These are phyloP conservation scores for Linnaemya tessellans DNA, from an alignment of 2,888 invertebrate species.

Conservation along the genomic window DNA sequence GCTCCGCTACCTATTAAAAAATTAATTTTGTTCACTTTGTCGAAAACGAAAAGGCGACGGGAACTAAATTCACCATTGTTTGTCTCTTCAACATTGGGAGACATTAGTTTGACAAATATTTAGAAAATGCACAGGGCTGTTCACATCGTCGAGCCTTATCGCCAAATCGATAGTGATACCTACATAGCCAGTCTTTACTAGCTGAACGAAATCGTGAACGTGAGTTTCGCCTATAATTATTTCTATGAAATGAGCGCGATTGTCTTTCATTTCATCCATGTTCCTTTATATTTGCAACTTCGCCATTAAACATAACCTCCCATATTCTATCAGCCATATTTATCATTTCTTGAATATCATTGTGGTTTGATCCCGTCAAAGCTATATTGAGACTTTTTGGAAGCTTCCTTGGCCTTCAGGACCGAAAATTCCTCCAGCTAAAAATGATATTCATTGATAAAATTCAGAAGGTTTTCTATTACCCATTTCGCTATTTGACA, in stretches of 20 bases:
- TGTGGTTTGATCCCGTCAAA: too few species aligned
- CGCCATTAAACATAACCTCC: too few species aligned
- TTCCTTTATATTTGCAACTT: not conserved
- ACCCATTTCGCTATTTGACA: not conserved
- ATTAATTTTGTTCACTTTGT: not conserved
- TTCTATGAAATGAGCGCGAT: not conserved
- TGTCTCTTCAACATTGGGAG: not conserved
- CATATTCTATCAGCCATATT: too few species aligned
- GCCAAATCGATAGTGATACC: not conserved
- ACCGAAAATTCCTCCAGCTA: too few species aligned
- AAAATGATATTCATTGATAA: too few species aligned
- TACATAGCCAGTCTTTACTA: not conserved
- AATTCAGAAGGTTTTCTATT: too few species aligned
- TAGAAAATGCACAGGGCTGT: not conserved
- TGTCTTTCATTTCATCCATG: not conserved
- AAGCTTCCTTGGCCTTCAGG: too few species aligned
- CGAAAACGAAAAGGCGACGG: not conserved
- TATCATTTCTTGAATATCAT: too few species aligned
- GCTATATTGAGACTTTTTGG: too few species aligned
- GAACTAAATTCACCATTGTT: not conserved
- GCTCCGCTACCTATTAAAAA: conserved; percentile 1
- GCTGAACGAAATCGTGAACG: not conserved
- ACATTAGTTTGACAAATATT: conserved; percentile 2
- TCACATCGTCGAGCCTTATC: not conserved
- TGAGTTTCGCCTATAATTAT: not conserved